phyloP scores from a whole-genome alignment of 2,797 vertebrate genomes.

The Anas flavirostris region DNA sequence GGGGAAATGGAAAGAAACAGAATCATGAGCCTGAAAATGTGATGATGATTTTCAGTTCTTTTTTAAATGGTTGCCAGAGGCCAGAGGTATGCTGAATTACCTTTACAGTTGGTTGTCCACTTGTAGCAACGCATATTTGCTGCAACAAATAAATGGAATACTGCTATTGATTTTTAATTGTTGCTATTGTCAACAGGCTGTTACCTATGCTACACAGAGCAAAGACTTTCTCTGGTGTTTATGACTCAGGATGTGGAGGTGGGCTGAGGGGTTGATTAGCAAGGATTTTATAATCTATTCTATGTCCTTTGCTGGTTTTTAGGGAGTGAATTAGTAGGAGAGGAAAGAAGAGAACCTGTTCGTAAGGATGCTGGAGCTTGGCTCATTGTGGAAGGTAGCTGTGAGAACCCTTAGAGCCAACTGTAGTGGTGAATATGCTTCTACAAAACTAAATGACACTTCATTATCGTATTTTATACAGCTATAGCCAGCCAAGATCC shows the following conservation, averaged over 20 bases:
- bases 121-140: background rate
- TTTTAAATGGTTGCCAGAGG: background rate
- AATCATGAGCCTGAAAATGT: background rate
- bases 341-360: background rate
- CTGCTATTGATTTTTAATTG: background rate
- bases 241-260: background rate
- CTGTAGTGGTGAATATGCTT: background rate
- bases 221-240: background rate
- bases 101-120: background rate
- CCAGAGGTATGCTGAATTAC: background rate
- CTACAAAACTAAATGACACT: background rate
- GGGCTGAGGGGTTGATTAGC: background rate
- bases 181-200: background rate
- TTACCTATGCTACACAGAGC: background rate
- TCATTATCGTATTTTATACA: background rate
- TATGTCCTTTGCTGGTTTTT: background rate
- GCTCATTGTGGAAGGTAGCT: background rate
- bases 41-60: background rate
- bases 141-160: background rate
- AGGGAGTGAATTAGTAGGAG: background rate
- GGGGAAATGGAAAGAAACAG: background rate
- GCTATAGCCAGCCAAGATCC: background rate
- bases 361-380: background rate
- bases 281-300: background rate
- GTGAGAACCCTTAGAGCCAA: background rate